phyloP scores from a whole-genome alignment of 2,888 invertebrate genomes.

The Epinotia ramella region DNA sequence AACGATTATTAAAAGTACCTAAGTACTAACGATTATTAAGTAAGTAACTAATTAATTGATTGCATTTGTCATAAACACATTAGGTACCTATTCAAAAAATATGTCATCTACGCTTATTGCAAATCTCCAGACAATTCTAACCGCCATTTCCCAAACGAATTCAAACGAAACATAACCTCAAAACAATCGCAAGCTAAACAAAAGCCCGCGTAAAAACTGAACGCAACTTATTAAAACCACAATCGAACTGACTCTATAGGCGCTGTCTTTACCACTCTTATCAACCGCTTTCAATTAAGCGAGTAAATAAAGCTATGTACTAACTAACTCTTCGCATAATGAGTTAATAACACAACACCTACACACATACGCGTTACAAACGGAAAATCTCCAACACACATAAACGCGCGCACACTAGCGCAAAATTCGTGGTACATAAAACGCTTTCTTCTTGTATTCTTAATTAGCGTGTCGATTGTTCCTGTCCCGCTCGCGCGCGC shows the following conservation, averaged over 20 bases:
- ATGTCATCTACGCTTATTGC: background rate
- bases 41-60: too few species aligned
- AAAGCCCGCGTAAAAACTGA: constrained; percentile 41
- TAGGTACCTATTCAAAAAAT: background rate
- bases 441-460: constrained; percentile 89
- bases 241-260: constrained; percentile 63
- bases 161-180: constrained; percentile 4
- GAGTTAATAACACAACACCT: constrained; percentile 82
- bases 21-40: too few species aligned
- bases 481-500: constrained; percentile 73
- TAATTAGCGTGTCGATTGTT: constrained; percentile 86
- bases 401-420: constrained; percentile 63
- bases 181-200: constrained; percentile 3
- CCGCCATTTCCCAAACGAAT: background rate
- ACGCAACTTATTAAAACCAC: constrained; percentile 60
- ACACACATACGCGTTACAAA: constrained; percentile 63
- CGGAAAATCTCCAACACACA: constrained; percentile 48
- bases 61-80: too few species aligned
- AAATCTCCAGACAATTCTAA: background rate
- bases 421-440: constrained; percentile 79
- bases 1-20: too few species aligned
- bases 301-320: constrained; percentile 82
- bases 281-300: constrained; percentile 83
- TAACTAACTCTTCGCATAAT: constrained; percentile 83
- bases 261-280: constrained; percentile 75